phyloP scores from a whole-genome alignment of 2,888 invertebrate species.

The Acanthosepion esculentum region DNA sequence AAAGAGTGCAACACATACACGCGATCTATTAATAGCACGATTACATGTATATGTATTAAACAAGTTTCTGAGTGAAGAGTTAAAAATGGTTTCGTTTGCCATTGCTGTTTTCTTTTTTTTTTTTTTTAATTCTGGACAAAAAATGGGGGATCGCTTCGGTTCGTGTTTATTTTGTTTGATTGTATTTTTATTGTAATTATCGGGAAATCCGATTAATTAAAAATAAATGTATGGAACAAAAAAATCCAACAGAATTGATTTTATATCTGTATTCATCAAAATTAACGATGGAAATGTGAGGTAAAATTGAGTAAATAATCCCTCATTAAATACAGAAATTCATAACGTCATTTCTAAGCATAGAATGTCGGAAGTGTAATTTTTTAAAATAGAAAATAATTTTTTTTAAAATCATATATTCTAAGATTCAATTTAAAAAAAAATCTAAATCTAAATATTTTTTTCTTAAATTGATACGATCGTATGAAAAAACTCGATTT shows the following conservation, averaged over 20 bases:
- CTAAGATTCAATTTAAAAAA: too few relatives aligned
- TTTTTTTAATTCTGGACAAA: background rate
- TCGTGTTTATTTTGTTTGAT: background rate
- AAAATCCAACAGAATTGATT: background rate
- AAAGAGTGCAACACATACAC: too few relatives aligned
- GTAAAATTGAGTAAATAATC: background rate
- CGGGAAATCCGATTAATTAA: background rate
- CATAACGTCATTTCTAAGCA: background rate
- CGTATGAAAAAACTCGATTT: too few relatives aligned
- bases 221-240: background rate
- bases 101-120: background rate
- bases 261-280: background rate
- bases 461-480: too few relatives aligned
- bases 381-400: too few relatives aligned
- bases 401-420: too few relatives aligned
- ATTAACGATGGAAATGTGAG: background rate
- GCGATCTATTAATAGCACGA: too few relatives aligned
- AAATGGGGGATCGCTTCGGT: constrained; percentile 4
- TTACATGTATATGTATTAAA: too few relatives aligned
- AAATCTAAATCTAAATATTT: too few relatives aligned
- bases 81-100: background rate
- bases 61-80: too few relatives aligned
- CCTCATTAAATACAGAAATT: background rate
- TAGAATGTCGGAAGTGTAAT: too few relatives aligned
- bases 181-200: background rate